Evolutionary conservation across 53 echinoderm and acorn worm species (phyloP), one percentile per base, ranked within the genome.

Genomic region (Patiria pectinifera): DNA sequence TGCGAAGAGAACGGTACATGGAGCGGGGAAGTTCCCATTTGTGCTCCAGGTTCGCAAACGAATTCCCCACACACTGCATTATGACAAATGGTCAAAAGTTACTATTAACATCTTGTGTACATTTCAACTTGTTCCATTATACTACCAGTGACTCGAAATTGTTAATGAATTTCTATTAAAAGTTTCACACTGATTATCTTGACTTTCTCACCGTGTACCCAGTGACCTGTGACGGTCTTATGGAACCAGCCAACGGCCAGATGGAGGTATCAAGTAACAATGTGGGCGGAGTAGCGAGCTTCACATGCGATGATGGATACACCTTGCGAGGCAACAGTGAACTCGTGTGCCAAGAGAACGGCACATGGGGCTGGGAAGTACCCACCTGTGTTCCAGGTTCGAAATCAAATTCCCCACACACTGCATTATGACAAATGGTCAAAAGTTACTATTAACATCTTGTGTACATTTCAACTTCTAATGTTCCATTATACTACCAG

Each of bases 221-320:
- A 76, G 77, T 76, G 25, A 76, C 77, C 77, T 76, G 77, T 76
- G 25, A 11, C 13, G 21, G 7, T 12, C 77, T 76, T 11, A 7
- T 24, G 18, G 44, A 12, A 11, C 77, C 77, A 12, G 77, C 77
- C 77, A 79, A 79, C 47, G 80, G 80, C 16, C 26, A 14, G 45
- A 79, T 47, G 80, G 1, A 47, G 4, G 80, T 79, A 14, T 79
- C 80, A 14, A 45, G 80, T 79, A 79, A 15, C 24, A 79, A 46
- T 79, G 80, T 79, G 45, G 80, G 80, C 19, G 80, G 80, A 46
- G 80, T 79, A 9, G 80, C 80, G 48, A 45, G 3, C 2, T 79
- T 79, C 19, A 48, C 47, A 0, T 79, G 80, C 14, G 80, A 79
- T 79, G 80, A 79, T 18, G 80, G 80, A 2, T 79, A 79, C 46